These are phyloP conservation scores for Epistrophe grossulariae DNA, from an alignment of 2,888 invertebrate species.

Conservation along the genomic window DNA sequence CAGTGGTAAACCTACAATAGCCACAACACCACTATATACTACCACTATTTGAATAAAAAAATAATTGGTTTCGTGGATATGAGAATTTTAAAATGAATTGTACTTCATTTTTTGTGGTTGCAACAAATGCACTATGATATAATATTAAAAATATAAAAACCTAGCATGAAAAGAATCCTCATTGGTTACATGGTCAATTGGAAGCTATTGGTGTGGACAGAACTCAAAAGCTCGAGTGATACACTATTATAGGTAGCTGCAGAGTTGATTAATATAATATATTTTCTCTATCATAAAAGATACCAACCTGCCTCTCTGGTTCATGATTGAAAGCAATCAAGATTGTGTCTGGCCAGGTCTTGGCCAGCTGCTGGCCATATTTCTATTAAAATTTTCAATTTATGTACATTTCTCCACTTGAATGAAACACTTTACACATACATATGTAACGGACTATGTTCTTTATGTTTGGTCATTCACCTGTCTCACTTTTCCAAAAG, in stretches of 20 bases:
- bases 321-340: conserved; percentile 12
- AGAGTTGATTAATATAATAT: neutral
- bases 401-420: conserved; percentile 14
- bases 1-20: conserved; percentile 1
- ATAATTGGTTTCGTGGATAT: conserved; percentile 8
- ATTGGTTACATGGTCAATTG: neutral
- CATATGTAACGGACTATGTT: neutral
- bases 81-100: conserved; percentile 2
- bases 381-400: conserved; percentile 26
- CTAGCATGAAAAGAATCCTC: neutral
- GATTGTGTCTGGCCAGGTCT: neutral
- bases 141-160: neutral
- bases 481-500: conserved; percentile 21
- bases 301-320: neutral
- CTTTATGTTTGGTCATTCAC: conserved; percentile 53
- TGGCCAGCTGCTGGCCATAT: neutral
- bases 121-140: neutral
- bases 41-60: conserved; percentile 6
- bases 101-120: conserved; percentile 12
- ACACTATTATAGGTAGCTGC: neutral
- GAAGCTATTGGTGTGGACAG: neutral
- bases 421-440: no score
- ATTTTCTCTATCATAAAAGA: neutral
- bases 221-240: neutral
- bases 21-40: no score